These are phyloP conservation scores for Mythimna loreyi DNA, from an alignment of 2,888 invertebrate species.

Conservation along the genomic window DNA sequence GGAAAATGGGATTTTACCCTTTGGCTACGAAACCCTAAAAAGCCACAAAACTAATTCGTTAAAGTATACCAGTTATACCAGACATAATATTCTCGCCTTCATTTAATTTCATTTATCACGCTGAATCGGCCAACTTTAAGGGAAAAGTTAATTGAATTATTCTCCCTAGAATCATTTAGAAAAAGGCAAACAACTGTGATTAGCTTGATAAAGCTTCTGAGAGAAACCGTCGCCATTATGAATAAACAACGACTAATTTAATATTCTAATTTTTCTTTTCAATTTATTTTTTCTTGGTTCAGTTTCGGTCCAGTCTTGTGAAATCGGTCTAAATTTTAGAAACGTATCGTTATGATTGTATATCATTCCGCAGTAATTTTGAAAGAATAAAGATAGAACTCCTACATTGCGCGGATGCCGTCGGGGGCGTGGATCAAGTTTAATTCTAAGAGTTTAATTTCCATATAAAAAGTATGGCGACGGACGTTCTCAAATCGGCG, in stretches of 20 bases:
- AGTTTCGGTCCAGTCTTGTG: neutral
- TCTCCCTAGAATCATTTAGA: constrained; percentile 30
- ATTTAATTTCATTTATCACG: constrained; percentile 39
- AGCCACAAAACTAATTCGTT: constrained; percentile 19
- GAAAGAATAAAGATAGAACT: no score
- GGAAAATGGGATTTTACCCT: no score
- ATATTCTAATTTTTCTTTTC: constrained; percentile 37
- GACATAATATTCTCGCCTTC: constrained; percentile 11
- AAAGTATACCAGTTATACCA: constrained; percentile 17
- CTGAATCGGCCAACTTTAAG: constrained; percentile 31
- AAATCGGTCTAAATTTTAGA: neutral
- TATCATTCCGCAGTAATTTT: neutral
- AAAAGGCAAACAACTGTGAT: constrained; percentile 46
- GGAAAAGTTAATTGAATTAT: constrained; percentile 54
- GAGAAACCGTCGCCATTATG: constrained; percentile 19
- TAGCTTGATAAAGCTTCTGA: constrained; percentile 22
- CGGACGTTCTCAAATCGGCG: no score
- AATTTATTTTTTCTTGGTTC: constrained; percentile 11
- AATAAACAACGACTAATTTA: constrained; percentile 35
- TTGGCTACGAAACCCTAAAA: no score
- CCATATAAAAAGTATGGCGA: no score
- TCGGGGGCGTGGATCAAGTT: no score
- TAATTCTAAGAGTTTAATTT: no score
- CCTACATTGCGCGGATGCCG: no score
- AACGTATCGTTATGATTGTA: neutral